Evolutionary conservation across 2,888 invertebrate genomes (phyloP).

Genomic region (Drosophila borealis): DNA sequence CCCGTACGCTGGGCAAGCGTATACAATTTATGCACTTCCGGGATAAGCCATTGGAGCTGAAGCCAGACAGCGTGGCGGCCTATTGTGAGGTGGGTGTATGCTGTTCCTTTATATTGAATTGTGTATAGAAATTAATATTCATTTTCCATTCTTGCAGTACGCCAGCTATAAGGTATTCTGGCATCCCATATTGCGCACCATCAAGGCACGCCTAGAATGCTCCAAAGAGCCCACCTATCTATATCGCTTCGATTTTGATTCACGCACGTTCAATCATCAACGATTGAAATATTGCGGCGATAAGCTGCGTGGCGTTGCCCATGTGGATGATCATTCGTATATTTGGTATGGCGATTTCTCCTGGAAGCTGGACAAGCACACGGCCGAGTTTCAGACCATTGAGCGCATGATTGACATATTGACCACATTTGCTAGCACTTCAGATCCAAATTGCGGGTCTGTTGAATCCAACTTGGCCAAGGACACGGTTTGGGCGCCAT

Average conservation of each 20-base stretch:
- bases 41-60: slow-evolving; percentile 71
- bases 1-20: slow-evolving; percentile 57
- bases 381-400: slow-evolving; percentile 81
- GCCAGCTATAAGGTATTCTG: slow-evolving; percentile 83
- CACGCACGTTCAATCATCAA: slow-evolving; percentile 82
- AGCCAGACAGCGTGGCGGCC: slow-evolving; percentile 73
- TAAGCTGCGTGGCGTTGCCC: slow-evolving; percentile 79
- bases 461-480: slow-evolving; percentile 20
- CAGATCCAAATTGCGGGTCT: slow-evolving; percentile 79
- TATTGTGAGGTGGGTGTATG: slow-evolving; percentile 76
- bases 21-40: slow-evolving; percentile 69
- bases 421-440: slow-evolving; percentile 78
- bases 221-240: slow-evolving; percentile 78
- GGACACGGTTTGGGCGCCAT: slow-evolving; percentile 53
- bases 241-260: slow-evolving; percentile 84
- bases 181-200: slow-evolving; percentile 79
- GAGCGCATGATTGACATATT: slow-evolving; percentile 82
- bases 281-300: slow-evolving; percentile 80
- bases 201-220: slow-evolving; percentile 64
- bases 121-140: no score
- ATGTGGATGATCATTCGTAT: slow-evolving; percentile 84
- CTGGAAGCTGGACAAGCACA: slow-evolving; percentile 71
- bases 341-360: slow-evolving; percentile 82
- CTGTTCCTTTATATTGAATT: background rate
- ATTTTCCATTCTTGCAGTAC: slow-evolving; percentile 61